Evolutionary conservation across 2,888 invertebrate species (phyloP).

Genomic region (Papilio gigon): DNA sequence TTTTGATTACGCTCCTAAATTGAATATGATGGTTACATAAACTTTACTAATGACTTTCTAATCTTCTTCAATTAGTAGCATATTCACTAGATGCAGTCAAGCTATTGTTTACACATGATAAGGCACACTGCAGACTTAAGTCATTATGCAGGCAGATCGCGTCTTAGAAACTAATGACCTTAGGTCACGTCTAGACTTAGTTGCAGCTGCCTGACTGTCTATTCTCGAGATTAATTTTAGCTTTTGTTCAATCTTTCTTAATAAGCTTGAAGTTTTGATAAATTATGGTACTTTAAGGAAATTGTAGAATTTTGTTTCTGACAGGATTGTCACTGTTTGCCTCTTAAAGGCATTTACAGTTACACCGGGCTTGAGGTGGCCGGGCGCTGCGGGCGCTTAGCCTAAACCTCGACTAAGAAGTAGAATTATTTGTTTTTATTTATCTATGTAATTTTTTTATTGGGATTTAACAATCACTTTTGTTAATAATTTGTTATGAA

Average conservation of each 20-base stretch:
- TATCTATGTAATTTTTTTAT: too few relatives aligned
- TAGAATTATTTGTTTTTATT: too few relatives aligned
- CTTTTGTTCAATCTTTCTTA: constrained; percentile 16
- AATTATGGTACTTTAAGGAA: not conserved
- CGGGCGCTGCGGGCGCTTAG: too few relatives aligned
- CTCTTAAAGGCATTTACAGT: too few relatives aligned
- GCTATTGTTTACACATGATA: constrained; percentile 2
- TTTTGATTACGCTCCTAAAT: not conserved
- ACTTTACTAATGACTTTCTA: not conserved
- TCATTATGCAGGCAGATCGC: constrained; percentile 32
- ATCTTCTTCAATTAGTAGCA: not conserved
- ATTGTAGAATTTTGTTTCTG: not conserved
- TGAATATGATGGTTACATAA: not conserved
- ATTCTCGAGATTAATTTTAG: constrained; percentile 15
- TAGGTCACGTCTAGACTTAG: constrained; percentile 20
- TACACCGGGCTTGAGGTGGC: too few relatives aligned
- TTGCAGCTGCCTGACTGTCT: not conserved
- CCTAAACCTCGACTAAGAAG: too few relatives aligned
- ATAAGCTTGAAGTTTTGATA: constrained; percentile 1
- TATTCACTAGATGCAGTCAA: not conserved
- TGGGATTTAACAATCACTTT: too few relatives aligned
- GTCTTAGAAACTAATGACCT: constrained; percentile 27
- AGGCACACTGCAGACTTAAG: constrained; percentile 10
- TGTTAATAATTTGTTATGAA: too few relatives aligned
- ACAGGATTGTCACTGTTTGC: too few relatives aligned